These are phyloP conservation scores for Sternarchorhynchus goeldii DNA, from an alignment of 2,797 vertebrate genomes.

Conservation along the genomic window DNA sequence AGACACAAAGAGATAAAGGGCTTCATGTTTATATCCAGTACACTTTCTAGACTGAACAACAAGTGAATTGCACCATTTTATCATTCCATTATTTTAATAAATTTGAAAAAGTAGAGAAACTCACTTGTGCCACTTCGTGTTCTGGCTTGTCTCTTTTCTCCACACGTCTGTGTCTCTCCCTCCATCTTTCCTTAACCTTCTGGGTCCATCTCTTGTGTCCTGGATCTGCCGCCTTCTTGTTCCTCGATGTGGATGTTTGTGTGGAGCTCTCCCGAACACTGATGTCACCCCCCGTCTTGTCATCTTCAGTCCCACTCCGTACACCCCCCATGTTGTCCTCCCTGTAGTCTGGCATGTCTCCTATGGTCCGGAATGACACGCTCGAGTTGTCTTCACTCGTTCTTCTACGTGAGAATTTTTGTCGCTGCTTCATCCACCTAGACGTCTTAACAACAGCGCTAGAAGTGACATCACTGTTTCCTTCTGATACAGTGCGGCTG, in stretches of 20 bases:
- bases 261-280: constrained; percentile 33
- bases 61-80: not conserved
- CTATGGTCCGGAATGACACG: not conserved
- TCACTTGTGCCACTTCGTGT: constrained; percentile 46
- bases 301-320: constrained; percentile 30
- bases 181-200: constrained; percentile 71
- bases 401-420: constrained; percentile 33
- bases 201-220: constrained; percentile 69
- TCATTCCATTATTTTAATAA: not conserved
- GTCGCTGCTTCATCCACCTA: constrained; percentile 10
- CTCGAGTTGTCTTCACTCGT: constrained; percentile 30
- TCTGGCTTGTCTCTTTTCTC: constrained; percentile 36
- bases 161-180: constrained; percentile 58
- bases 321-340: not conserved
- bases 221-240: constrained; percentile 49
- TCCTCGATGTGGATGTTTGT: constrained; percentile 51
- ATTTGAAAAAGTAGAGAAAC: constrained; percentile 32
- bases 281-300: not conserved
- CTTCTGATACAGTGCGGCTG: not conserved
- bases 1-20: no score
- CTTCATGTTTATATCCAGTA: no score
- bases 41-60: no score
- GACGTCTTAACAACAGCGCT: constrained; percentile 4
- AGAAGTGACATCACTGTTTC: constrained; percentile 52
- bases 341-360: not conserved